Conservation (phyloP, 2,888 invertebrate genomes). For the Agonopterix subpropinquella region DNA sequence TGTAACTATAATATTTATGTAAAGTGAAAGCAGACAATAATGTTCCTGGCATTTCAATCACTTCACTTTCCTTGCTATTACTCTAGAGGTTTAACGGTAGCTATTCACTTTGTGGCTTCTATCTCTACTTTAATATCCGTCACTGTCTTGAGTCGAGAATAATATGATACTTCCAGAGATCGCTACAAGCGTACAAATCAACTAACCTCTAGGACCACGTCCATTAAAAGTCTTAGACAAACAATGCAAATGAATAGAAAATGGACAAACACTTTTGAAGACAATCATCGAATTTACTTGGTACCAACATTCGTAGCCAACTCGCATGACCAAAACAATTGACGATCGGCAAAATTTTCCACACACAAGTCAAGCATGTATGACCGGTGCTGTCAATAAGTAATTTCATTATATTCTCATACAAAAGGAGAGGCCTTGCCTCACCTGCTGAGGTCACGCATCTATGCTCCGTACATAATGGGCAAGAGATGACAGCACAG, state of each 20-base stretch:
- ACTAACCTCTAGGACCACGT: no score
- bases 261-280: no score
- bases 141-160: not conserved
- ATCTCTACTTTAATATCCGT: not conserved
- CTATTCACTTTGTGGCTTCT: not conserved
- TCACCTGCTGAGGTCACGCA: slow-evolving; percentile 44
- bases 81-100: slow-evolving; percentile 6
- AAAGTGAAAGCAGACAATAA: slow-evolving; percentile 28
- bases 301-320: slow-evolving; percentile 3
- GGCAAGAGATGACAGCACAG: slow-evolving; percentile 57
- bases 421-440: slow-evolving; percentile 41
- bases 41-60: slow-evolving; percentile 26
- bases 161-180: no score
- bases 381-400: not conserved
- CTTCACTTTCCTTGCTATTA: slow-evolving; percentile 23
- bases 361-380: slow-evolving; percentile 9
- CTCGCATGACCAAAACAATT: slow-evolving; percentile 25
- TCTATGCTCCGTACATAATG: slow-evolving; percentile 53
- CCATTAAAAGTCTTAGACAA: no score
- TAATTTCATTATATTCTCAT: not conserved
- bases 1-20: slow-evolving; percentile 6
- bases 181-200: no score
- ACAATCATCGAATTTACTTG: no score
- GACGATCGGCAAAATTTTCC: slow-evolving; percentile 27
- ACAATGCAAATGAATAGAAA: no score